Evolutionary conservation across 2,113 vertebrate genomes (phyloP).

Genomic region (Gallinago jamesoni): DNA sequence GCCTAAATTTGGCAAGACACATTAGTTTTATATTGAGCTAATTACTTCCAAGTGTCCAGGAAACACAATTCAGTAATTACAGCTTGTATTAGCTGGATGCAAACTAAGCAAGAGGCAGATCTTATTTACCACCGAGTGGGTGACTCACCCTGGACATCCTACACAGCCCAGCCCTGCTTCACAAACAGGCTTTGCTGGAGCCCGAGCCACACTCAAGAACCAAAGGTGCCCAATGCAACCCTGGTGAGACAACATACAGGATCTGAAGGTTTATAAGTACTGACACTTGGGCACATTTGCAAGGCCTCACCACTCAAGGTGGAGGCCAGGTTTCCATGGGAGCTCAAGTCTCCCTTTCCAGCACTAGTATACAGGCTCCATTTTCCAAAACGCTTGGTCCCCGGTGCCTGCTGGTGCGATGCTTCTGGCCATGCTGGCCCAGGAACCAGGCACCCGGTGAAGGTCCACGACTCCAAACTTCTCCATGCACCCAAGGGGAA

Average conservation of each 20-base stretch:
- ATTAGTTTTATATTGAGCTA: constrained; percentile 37
- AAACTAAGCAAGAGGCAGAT: constrained; percentile 17
- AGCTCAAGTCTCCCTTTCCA: not conserved
- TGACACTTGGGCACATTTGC: accelerated
- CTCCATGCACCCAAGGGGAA: not conserved
- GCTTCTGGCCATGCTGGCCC: accelerated
- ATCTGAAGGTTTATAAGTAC: not conserved
- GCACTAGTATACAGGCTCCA: not conserved
- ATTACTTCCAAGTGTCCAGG: constrained; percentile 57
- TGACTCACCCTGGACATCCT: not conserved
- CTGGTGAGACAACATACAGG: not conserved
- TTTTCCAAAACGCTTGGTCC: accelerated
- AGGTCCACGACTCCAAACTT: not conserved
- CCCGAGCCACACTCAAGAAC: not conserved
- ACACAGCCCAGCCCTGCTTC: not conserved
- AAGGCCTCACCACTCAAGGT: not conserved
- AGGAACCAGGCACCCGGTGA: not conserved
- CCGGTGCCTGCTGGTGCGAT: not conserved
- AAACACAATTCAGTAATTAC: constrained; percentile 44
- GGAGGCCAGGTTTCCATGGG: not conserved
- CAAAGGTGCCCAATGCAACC: not conserved
- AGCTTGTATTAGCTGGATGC: constrained; percentile 30
- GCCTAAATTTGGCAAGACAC: constrained; percentile 49
- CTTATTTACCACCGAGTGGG: not conserved
- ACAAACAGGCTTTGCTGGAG: not conserved